Evolutionary conservation across 1,140 invertebrate genomes (phyloP).

Genomic region (Prorops nasuta): DNA sequence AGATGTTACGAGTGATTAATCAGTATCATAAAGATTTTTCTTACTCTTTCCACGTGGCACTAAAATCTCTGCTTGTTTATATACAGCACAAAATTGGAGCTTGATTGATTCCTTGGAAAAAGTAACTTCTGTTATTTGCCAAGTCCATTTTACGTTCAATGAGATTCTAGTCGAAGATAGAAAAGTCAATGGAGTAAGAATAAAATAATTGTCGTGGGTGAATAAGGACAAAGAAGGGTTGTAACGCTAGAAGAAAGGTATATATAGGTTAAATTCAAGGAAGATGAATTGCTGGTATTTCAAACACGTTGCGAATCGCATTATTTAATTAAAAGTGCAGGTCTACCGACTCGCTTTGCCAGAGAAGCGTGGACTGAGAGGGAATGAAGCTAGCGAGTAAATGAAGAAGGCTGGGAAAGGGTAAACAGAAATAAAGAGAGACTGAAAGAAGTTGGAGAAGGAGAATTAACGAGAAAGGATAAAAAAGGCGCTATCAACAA

Average conservation of each 20-base stretch:
- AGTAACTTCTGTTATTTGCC: no score
- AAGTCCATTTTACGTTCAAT: neutral
- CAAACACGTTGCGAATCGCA: constrained; percentile 29
- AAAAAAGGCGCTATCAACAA: neutral
- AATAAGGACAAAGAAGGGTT: neutral
- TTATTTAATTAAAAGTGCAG: constrained; percentile 37
- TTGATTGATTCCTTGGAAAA: no score
- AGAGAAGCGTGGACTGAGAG: constrained; percentile 1
- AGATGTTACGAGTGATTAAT: no score
- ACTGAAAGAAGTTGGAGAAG: neutral
- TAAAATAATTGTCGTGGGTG: neutral
- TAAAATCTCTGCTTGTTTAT: no score
- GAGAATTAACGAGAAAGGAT: neutral
- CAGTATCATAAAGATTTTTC: no score
- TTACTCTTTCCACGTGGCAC: no score
- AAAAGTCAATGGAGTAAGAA: no score
- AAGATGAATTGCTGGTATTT: constrained; percentile 31
- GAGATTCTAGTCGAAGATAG: neutral
- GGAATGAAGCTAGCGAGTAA: neutral
- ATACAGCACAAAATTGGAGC: no score
- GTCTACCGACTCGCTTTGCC: neutral
- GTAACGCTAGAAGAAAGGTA: no score
- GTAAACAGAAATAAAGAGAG: neutral
- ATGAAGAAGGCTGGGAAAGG: neutral
- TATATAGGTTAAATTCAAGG: no score